Evolutionary conservation across 2,113 vertebrate species (phyloP), one percentile per base, ranked within the genome.

Genomic region (Maccullochella peelii): DNA sequence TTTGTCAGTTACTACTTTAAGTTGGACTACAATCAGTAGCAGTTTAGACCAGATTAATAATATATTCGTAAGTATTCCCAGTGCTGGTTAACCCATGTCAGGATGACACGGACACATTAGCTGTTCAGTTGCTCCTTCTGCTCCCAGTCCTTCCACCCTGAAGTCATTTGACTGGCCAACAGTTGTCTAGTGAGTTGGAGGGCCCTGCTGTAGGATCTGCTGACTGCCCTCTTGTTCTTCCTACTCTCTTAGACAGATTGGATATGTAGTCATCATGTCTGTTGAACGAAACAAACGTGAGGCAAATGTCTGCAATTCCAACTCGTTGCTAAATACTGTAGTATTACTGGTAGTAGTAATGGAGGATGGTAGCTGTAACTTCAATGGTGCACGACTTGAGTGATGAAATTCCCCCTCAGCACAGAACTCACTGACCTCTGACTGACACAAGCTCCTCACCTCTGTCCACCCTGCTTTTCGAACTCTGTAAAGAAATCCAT

Each of bases 161-260:
- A 33, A 83, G 42, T 55, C 40, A 44, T 83, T 78, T 67, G 40
- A 61, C 33, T 15, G 25, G 59, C 36, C 47, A n/a, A 27, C 63
- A 57, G 44, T 74, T 85, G 42, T 71, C 44, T 54, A 40, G 25
- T 42, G 27, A 49, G 27, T 40, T n/a, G 36, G 10, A 50, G 21
- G 36, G 44, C 15, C 38, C 8, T 12, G 55, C 25, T 30, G 21
- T 40, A 2, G 15, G 15, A 6, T 38, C 4, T 0, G n/a, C 68
- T 57, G 54, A 62, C 25, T 38, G 52, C 38, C 61, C 27, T 58
- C 59, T 6, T 49, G 11, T 69, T 74, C 30, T 40, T 14, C 4
- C 18, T 69, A 23, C 3, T 16, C 14, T 15, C 20, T 73, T 10
- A 40, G 27, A 75, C 54, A 49, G 21, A 58, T 42, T 73, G 25